Evolutionary conservation across 2,888 invertebrate species (phyloP), one percentile per base, ranked within the genome.

Genomic region (Drosophila paracracens): DNA sequence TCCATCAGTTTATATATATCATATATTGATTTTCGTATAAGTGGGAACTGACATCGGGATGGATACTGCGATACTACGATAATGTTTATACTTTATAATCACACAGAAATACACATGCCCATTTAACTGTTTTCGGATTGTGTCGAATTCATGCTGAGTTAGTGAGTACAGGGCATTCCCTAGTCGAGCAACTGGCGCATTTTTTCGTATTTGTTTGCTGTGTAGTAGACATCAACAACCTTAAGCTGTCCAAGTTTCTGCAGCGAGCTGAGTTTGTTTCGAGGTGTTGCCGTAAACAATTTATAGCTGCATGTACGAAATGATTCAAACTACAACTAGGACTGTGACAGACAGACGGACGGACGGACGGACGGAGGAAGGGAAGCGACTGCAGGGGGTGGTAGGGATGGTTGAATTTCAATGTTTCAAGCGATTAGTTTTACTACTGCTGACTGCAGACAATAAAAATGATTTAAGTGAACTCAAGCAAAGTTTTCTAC

Each of bases 231-330:
- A 74, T 62, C 66, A 61, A 56, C 63, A 78, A 80, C 78, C 76
- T 80, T 64, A 63, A 77, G 71, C 80, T 80, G 76, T 71, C 80
- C 76, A 71, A 58, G 76, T 61, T 58, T 46, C 54, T 50, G 58
- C 57, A 57, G 65, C 43, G 43, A 59, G 56, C 51, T 46, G 18
- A 51, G 64, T 52, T 64, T 40, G 54, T 68, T 40, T 51, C 59
- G 48, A 66, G 62, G 65, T 79, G 76, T 74, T 56, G 64, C 54
- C 53, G 60, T 79, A 53, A 61, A 70, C 76, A 58, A 54, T 58
- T 54, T 51, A 33, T 50, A 35, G 59, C 62, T 63, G 65, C 53
- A 68, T 54, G 54, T 33, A 35, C 29, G 48, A 72, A 67, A 48
- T 62, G 50, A 62, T 62, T 73, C 48, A 48, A 68, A 60, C 60